Evolutionary conservation across 2,888 invertebrate genomes (phyloP), one percentile per base, ranked within the genome.

Genomic region (Apotomis capreana): DNA sequence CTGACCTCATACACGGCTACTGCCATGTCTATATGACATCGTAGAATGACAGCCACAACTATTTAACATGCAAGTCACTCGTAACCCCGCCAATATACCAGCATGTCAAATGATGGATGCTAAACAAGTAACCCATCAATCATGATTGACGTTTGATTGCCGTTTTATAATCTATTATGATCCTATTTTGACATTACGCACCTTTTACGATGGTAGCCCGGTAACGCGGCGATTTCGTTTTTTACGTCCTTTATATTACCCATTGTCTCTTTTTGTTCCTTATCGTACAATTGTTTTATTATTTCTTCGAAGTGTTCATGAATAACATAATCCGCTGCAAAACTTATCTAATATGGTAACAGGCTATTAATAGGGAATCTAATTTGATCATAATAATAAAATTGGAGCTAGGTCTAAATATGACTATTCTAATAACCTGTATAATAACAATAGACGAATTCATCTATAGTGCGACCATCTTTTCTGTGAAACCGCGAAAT

Each of bases 171-270:
- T 9, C 71, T 9, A 62, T 71, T 68, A 71, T 62, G 71, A 62
- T 68, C 68, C 71, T 62, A 57, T 70, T 73, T 46, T 65, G 64
- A 67, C 55, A 69, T 62, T 55, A 37, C 60, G 36, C 51, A 64
- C 13, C 44, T 68, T 61, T 59, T 61, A 37, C 13, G 40, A n/a
- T 6, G 3, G 9, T 15, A 26, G 26, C 44, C 51, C 15, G 36
- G n/a, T 44, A 15, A 51, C 9, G 15, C n/a, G 54, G n/a, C 10
- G n/a, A 55, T 40, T 62, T 58, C 54, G 37, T 49, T 37, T 60
- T 67, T 52, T 13, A 52, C 8, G 37, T 49, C 12, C 15, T 9
- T 55, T 57, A 49, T 69, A 68, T 10, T 8, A 62, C n/a, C 64
- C 36, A 64, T 69, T 73, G 60, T 73, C 52, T 8, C 8, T 36